Evolutionary conservation across 2,888 invertebrate species (phyloP).

Genomic region (Hydrotaea diabolus): DNA sequence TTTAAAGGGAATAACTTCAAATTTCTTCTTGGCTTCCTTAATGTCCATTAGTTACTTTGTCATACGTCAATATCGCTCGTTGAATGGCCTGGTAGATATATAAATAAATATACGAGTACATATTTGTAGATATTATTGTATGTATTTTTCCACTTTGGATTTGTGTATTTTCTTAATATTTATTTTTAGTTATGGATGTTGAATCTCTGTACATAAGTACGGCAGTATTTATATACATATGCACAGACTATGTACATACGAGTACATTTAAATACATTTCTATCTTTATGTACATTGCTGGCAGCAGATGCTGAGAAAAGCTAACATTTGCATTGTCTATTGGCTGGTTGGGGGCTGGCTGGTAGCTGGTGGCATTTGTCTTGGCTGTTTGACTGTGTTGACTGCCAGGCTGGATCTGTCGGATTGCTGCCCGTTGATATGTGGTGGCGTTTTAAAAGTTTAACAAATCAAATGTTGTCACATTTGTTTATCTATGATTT

Average conservation of each 20-base stretch:
- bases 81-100: background rate
- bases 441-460: constrained; percentile 40
- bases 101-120: background rate
- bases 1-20: too few species aligned
- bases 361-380: background rate
- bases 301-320: constrained; percentile 63
- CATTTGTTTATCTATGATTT: constrained; percentile 35
- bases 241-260: background rate
- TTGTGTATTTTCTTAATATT: constrained; percentile 9
- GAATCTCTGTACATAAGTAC: constrained; percentile 6
- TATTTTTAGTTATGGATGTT: background rate
- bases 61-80: background rate
- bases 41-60: background rate
- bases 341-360: constrained; percentile 43
- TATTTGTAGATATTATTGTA: background rate
- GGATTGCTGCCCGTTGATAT: constrained; percentile 19
- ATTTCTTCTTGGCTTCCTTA: too few species aligned
- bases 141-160: background rate
- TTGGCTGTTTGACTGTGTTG: background rate
- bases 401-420: constrained; percentile 6
- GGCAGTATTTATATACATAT: background rate
- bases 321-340: constrained; percentile 60
- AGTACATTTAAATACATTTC: background rate
- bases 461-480: constrained; percentile 48
- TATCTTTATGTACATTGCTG: constrained; percentile 34